phyloP scores from a whole-genome alignment of 2,113 vertebrate genomes.

The Holacanthus passer region DNA sequence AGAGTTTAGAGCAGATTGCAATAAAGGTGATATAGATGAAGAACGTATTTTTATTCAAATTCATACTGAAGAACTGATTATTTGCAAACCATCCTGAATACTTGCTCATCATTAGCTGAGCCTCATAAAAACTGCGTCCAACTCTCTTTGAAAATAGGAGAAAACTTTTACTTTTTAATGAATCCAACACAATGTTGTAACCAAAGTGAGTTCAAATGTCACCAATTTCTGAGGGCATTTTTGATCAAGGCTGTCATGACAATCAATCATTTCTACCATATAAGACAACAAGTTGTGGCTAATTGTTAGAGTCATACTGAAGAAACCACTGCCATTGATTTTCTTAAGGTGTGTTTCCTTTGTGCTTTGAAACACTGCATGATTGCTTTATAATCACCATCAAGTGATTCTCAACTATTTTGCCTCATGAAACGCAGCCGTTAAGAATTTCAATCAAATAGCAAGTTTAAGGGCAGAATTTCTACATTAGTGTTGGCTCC shows the following conservation, averaged over 20 bases:
- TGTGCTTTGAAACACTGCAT: constrained; percentile 5
- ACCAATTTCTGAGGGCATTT: not conserved
- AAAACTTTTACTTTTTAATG: constrained; percentile 13
- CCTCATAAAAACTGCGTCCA: not conserved
- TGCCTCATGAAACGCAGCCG: not conserved
- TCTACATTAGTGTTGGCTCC: not conserved
- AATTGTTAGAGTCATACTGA: not conserved
- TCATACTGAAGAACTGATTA: not conserved
- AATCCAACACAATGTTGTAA: constrained; percentile 16
- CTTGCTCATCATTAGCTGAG: not conserved
- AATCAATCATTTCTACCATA: constrained; percentile 20
- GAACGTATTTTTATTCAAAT: not conserved
- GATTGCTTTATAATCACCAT: not conserved
- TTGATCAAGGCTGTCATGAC: not conserved
- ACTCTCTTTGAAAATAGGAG: constrained; percentile 1
- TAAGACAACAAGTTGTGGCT: not conserved
- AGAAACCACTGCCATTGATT: not conserved
- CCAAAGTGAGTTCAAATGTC: not conserved
- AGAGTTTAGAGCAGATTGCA: not conserved
- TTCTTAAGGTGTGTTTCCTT: not conserved
- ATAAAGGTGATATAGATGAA: not conserved
- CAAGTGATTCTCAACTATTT: not conserved
- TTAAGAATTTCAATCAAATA: not conserved
- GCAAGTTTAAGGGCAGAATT: constrained; percentile 14
- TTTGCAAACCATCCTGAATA: constrained; percentile 6